Conservation (phyloP, 2,113 vertebrate genomes). For the Cottus gobio region DNA sequence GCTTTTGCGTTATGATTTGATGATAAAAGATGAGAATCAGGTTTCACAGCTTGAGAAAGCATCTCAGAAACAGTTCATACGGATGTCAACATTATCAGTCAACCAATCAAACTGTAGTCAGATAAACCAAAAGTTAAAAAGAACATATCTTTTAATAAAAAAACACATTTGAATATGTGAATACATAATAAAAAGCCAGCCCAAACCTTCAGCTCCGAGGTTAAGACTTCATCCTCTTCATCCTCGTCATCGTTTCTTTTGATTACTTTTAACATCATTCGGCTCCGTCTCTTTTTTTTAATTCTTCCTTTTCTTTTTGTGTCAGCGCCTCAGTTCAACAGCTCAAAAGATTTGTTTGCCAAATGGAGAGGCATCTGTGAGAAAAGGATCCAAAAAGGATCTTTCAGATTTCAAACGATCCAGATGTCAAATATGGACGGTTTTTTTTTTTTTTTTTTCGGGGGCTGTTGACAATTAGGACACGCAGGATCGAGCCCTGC, state of each 20-base stretch:
- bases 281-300: not conserved
- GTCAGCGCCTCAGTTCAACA: conserved; percentile 33
- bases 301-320: not conserved
- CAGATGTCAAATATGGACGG: conserved; percentile 24
- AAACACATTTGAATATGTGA: not conserved
- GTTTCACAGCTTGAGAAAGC: no score
- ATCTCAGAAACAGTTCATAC: no score
- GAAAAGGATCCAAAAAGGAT: conserved; percentile 28
- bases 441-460: not conserved
- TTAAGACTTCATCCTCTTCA: conserved; percentile 12
- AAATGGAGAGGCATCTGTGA: conserved; percentile 39
- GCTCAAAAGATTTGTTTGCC: conserved; percentile 22
- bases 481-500: not conserved
- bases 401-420: conserved; percentile 25
- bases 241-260: conserved; percentile 23
- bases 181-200: not conserved
- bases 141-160: not conserved
- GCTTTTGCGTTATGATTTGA: no score
- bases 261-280: conserved; percentile 37
- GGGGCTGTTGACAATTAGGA: conserved; percentile 1
- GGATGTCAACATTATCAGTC: no score
- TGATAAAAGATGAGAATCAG: no score
- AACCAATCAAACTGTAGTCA: not conserved
- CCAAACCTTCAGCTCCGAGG: conserved; percentile 9
- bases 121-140: not conserved